phyloP scores from a whole-genome alignment of 2,113 vertebrate genomes.

The Salvelinus sp. region DNA sequence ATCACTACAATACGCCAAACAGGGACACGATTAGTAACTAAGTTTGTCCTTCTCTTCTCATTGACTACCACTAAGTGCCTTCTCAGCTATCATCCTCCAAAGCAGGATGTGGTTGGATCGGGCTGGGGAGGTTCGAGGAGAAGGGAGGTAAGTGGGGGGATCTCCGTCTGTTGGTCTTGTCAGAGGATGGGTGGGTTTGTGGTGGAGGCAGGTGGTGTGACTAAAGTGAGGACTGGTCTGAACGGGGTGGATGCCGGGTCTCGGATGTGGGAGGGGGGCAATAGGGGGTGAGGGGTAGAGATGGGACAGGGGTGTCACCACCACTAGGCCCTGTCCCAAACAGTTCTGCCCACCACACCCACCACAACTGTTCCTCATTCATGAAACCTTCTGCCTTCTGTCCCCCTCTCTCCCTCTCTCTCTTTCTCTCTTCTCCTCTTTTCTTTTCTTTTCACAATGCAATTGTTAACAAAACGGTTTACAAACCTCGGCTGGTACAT shows the following conservation, averaged over 20 bases:
- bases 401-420: conserved; percentile 25
- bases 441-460: conserved; percentile 82
- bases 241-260: conserved; percentile 82
- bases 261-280: conserved; percentile 8
- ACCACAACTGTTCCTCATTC: conserved; percentile 97
- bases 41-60: no score
- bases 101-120: background rate
- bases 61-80: no score
- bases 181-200: conserved; percentile 70
- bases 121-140: conserved; percentile 62
- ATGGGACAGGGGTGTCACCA: conserved; percentile 73
- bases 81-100: background rate
- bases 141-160: conserved; percentile 66
- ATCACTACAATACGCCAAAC: conserved; percentile 79
- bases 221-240: conserved; percentile 87
- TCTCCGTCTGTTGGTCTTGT: conserved; percentile 87
- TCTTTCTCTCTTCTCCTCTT: conserved; percentile 53
- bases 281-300: conserved; percentile 50
- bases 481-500: conserved; percentile 87
- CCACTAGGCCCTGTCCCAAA: conserved; percentile 81
- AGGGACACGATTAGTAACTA: background rate
- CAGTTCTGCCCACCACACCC: conserved; percentile 87
- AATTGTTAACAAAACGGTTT: conserved; percentile 98
- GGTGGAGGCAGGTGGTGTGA: conserved; percentile 98
- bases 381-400: conserved; percentile 63